Conservation (phyloP, 2,113 vertebrate genomes). For the Aramus guarauna region DNA sequence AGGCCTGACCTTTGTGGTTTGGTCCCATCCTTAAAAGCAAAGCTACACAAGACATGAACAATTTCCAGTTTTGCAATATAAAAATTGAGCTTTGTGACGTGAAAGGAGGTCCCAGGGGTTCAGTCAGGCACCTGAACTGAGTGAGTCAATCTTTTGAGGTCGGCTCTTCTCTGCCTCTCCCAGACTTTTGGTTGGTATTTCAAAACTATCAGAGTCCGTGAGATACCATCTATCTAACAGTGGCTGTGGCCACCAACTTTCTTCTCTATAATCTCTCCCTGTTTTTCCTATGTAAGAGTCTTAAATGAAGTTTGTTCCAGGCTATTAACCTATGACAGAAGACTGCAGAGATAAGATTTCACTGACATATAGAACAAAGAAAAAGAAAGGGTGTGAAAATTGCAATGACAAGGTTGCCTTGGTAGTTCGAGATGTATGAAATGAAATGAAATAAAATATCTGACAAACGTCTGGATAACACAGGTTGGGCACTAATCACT, state of each 20-base stretch:
- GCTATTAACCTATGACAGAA: conserved; percentile 78
- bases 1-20: neutral
- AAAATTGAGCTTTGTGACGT: neutral
- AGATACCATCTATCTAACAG: neutral
- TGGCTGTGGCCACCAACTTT: conserved; percentile 46
- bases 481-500: conserved; percentile 14
- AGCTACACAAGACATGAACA: neutral
- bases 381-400: conserved; percentile 73
- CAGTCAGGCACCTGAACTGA: neutral
- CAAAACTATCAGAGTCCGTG: neutral
- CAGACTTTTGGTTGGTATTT: neutral
- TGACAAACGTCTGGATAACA: conserved; percentile 68
- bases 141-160: neutral
- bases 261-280: conserved; percentile 26
- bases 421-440: conserved; percentile 65
- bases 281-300: conserved; percentile 56
- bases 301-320: conserved; percentile 78
- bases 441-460: conserved; percentile 73
- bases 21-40: neutral
- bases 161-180: neutral
- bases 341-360: conserved; percentile 75
- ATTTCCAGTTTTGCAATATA: neutral
- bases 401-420: conserved; percentile 77
- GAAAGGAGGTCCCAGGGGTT: neutral
- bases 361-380: conserved; percentile 76